Base-by-base conservation (phyloP, 2,113 vertebrate species). In the Apodemus speciosus region DNA sequence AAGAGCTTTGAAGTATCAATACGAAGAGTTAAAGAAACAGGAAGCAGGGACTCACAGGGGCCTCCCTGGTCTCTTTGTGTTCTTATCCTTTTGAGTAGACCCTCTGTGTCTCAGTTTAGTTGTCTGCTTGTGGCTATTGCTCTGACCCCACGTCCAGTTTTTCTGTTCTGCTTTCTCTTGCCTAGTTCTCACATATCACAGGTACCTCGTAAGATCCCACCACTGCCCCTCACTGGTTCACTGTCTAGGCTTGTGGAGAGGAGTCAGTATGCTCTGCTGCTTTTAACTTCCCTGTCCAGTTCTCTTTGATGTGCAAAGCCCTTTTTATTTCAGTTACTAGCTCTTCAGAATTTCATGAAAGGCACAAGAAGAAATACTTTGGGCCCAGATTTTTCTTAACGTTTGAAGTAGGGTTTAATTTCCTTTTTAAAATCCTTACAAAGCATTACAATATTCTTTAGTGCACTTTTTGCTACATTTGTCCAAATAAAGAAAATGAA, bases 401-500 rank as follows among this genome's bases (percentile, higher is more conserved):
- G 21, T 40, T 43, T 80, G 27, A 79, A 60, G 43, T 4, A 58
- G 38, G 0, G 5, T 38, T 90, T 87, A 90, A 73, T 94, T 90
- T 94, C 14, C 81, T 35, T 79, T 49, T 85, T 4, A 49, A 85
- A 49, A 64, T 38, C 21, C 14, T 77, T 90, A 40, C 0, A 81
- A 76, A 77, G 6, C 35, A 40, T 53, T 72, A 43, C 13, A 75
- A 0, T 76, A 18, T 51, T 80, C 81, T 49, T 51, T 89, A 76
- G n/a, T 66, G 38, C 30, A 73, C 0, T 27, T 66, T 87, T 88
- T 20, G 25, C 11, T 2, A 43, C 7, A 21, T 83, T 88, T 94
- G 88, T 89, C 73, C 49, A 76, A 90, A 72, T 68, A 76, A 58
- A n/a, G 56, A 91, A 95, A 68, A 20, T 79, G 23, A 88, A 79